Evolutionary conservation across 2,797 vertebrate species (phyloP).

Genomic region (Sebastes steindachneri): DNA sequence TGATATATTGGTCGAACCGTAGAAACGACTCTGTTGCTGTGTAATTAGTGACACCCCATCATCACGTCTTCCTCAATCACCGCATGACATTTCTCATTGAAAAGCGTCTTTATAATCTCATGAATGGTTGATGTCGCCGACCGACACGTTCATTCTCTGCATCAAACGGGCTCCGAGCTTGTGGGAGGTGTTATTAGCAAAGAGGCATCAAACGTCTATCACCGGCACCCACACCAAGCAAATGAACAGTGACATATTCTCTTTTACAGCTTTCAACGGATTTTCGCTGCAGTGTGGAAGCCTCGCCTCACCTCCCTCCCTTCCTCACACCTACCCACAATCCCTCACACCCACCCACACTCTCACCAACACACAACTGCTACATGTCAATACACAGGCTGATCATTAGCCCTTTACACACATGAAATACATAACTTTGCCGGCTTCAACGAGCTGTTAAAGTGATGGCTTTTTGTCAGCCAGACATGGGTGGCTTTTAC

Average conservation of each 20-base stretch:
- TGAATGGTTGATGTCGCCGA: slow-evolving; percentile 2
- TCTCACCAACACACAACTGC: slow-evolving; percentile 24
- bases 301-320: neutral
- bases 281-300: slow-evolving; percentile 27
- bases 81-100: neutral
- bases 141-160: slow-evolving; percentile 14
- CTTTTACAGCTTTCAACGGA: slow-evolving; percentile 1
- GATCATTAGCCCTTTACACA: neutral
- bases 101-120: neutral
- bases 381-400: neutral
- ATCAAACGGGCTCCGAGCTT: neutral
- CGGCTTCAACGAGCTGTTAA: neutral
- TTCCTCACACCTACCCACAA: neutral
- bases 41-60: slow-evolving; percentile 9
- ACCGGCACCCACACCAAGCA: slow-evolving; percentile 30
- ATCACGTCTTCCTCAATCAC: slow-evolving; percentile 10
- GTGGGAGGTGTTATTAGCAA: slow-evolving; percentile 45
- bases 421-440: neutral
- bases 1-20: neutral
- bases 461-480: neutral
- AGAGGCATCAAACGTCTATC: slow-evolving; percentile 48
- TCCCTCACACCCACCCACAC: slow-evolving; percentile 17
- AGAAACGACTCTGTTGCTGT: neutral
- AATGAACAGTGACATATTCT: slow-evolving; percentile 37
- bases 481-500: neutral